Conservation (phyloP, 2,113 vertebrate genomes). For the Microcebus lehilahytsara region DNA sequence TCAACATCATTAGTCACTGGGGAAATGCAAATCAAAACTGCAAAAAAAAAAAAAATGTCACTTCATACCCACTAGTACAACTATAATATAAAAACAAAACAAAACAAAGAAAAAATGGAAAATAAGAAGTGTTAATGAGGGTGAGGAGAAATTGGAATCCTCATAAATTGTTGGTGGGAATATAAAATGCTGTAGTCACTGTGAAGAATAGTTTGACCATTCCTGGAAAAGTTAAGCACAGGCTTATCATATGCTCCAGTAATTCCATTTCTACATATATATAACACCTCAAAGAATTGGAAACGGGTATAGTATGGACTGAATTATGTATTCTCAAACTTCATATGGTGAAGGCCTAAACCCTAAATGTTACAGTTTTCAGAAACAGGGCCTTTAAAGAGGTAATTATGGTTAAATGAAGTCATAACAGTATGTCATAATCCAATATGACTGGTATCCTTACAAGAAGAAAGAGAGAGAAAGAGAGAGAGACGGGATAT, state of each 20-base stretch:
- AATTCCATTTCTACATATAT: not conserved
- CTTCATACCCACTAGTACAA: not conserved
- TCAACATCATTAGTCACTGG: not conserved
- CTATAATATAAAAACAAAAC: not conserved
- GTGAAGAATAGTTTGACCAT: not conserved
- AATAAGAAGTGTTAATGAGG: not conserved
- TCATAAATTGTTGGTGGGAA: not conserved
- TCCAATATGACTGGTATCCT: not conserved
- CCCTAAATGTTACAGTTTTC: not conserved
- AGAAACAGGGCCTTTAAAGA: not conserved
- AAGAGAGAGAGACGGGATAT: not conserved
- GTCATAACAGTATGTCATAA: not conserved
- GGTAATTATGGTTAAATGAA: not conserved
- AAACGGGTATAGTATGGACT: not conserved
- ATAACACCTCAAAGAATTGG: not conserved
- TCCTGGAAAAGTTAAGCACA: not conserved
- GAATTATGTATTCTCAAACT: not conserved
- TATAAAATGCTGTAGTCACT: not conserved
- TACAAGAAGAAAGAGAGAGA: not conserved
- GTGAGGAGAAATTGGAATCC: not conserved
- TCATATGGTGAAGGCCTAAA: not conserved
- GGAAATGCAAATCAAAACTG: not conserved
- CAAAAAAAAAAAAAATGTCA: not conserved
- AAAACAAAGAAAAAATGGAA: not conserved
- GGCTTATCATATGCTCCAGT: not conserved